Percentiles rank a stretch among this genome's conserved stretches.
phyloP scores from a whole-genome alignment of 2,113 vertebrate species.

The Silurus meridionalis region DNA sequence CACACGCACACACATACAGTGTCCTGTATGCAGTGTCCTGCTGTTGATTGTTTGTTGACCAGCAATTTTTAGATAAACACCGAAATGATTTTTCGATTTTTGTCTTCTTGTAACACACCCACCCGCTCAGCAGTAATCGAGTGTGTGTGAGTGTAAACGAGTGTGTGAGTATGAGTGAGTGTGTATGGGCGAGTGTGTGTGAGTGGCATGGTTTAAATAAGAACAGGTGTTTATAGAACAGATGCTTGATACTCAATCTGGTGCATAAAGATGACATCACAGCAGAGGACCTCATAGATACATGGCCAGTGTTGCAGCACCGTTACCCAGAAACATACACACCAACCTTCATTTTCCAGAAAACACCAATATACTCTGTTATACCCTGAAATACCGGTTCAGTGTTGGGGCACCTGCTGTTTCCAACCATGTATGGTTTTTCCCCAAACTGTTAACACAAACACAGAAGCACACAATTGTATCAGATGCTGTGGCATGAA shows the following conservation, averaged over 20 bases:
- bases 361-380: neutral
- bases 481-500: too few species aligned
- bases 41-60: neutral
- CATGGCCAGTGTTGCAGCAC: constrained; percentile 22
- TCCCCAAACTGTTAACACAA: too few species aligned
- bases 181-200: neutral
- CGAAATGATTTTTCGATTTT: neutral
- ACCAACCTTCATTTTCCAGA: constrained; percentile 6
- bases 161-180: too few species aligned
- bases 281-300: constrained; percentile 27
- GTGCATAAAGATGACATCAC: constrained; percentile 42
- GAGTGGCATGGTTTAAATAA: constrained; percentile 40
- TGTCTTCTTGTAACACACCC: constrained; percentile 8
- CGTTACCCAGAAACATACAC: constrained; percentile 47
- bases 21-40: neutral
- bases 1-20: neutral
- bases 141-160: neutral
- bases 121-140: neutral
- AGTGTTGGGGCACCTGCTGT: too few species aligned
- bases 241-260: constrained; percentile 45
- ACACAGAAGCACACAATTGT: too few species aligned
- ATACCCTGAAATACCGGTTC: too few species aligned
- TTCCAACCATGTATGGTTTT: too few species aligned
- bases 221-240: constrained; percentile 46
- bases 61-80: constrained; percentile 10